Evolutionary conservation across 2,797 vertebrate species (phyloP).

Genomic region (Leucoraja ocellata): DNA sequence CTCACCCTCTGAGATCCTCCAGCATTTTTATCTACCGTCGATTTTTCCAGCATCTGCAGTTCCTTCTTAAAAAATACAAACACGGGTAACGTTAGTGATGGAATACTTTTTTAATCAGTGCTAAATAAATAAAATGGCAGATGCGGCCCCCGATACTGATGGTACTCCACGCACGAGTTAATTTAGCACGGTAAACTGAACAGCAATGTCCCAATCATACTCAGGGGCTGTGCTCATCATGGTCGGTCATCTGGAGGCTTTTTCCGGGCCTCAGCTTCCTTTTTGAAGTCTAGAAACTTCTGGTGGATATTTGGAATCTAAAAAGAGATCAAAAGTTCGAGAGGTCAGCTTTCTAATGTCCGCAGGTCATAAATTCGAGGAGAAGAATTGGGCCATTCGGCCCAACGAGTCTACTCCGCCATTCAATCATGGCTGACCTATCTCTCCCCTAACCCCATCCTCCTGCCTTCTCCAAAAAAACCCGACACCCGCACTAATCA

Average conservation of each 20-base stretch:
- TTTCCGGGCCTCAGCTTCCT: slow-evolving; percentile 21
- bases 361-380: too few species aligned
- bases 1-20: too few species aligned
- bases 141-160: not conserved
- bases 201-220: not conserved
- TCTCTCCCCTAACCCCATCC: too few species aligned
- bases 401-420: too few species aligned
- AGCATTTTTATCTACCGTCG: too few species aligned
- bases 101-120: not conserved
- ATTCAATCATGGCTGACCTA: too few species aligned
- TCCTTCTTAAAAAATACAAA: not conserved
- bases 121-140: not conserved
- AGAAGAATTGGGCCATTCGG: too few species aligned
- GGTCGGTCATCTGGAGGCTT: slow-evolving; percentile 7
- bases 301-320: slow-evolving; percentile 31
- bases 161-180: not conserved
- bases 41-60: too few species aligned
- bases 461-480: too few species aligned
- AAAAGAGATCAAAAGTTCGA: not conserved
- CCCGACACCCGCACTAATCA: too few species aligned
- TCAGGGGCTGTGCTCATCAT: not conserved
- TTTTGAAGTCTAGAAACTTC: slow-evolving; percentile 31
- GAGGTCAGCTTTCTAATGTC: not conserved
- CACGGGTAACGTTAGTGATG: not conserved
- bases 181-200: not conserved